Conservation (phyloP, 2,113 vertebrate genomes). For the Syrrhaptes paradoxus region DNA sequence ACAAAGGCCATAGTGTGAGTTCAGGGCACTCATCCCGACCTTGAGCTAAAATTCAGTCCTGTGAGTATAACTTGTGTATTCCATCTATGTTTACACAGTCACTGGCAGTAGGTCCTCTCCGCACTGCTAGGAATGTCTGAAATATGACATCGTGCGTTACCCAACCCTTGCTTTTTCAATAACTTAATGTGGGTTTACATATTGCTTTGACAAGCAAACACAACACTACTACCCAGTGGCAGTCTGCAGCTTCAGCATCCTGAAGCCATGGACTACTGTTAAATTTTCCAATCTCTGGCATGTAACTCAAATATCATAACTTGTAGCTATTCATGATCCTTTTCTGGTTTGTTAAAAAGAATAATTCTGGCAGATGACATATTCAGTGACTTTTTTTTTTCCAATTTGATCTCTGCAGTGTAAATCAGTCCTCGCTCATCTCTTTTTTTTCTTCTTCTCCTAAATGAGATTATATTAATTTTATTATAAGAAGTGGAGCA, state of each 20-base stretch:
- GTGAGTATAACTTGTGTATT: neutral
- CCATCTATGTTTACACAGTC: neutral
- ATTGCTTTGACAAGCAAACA: neutral
- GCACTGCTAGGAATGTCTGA: neutral
- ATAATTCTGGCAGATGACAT: neutral
- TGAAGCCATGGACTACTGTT: neutral
- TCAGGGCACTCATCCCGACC: neutral
- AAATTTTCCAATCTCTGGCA: neutral
- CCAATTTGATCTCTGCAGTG: neutral
- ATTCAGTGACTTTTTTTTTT: neutral
- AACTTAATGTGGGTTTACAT: neutral
- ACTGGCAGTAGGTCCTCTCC: neutral
- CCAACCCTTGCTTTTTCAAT: neutral
- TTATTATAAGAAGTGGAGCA: neutral
- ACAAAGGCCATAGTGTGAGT: neutral
- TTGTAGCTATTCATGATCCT: neutral
- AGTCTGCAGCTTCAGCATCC: neutral
- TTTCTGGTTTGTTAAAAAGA: neutral
- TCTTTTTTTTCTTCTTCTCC: neutral
- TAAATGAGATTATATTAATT: neutral
- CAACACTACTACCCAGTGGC: neutral
- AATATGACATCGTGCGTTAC: accelerated
- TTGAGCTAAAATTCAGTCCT: neutral
- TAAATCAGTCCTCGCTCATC: neutral
- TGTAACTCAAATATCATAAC: neutral